Evolutionary conservation across 2,113 vertebrate genomes (phyloP), one percentile per base, ranked within the genome.

Genomic region (Osmerus mordax): DNA sequence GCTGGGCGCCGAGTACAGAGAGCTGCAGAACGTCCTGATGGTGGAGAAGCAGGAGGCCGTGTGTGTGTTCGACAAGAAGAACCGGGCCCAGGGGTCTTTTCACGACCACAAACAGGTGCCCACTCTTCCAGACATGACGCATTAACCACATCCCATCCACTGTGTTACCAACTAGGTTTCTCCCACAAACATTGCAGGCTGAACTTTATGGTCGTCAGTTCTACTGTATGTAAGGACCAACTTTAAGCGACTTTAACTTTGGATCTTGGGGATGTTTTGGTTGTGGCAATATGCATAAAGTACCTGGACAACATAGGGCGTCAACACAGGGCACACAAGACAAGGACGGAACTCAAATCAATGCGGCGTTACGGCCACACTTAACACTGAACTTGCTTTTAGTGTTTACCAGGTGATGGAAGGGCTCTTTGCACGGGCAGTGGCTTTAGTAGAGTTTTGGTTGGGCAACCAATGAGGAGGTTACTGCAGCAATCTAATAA

Each of bases 401-500:
- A 28, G 11, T 18, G 21, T 68, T 21, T 53, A n/a, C 63, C 21
- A 47, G 55, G n/a, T 61, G 56, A 53, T 25, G 14, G 18, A 60
- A 80, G 36, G 67, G 62, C 65, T 47, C 64, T 79, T 73, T 58
- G 67, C 80, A 79, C 78, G 69, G 69, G 51, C 84, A 73, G 69
- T 82, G 3, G 77, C 74, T 83, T 81, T 64, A 70, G 82, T 61
- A 71, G 70, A 80, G 74, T 81, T 86, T 84, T 82, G 82, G 79
- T 75, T 78, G 78, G 77, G 71, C 75, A 80, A 67, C 80, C 80
- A 84, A 75, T 78, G 75, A 84, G 83, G 80, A 89, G 85, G 81
- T 84, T 74, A 86, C 80, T 78, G 86, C 87, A 75, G 85, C 82
- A 83, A 83, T 89, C 75, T 87, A 82, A 90, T 88, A 84, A 83